Evolutionary conservation across 2,888 invertebrate genomes (phyloP).

Genomic region (Merodon equestris): DNA sequence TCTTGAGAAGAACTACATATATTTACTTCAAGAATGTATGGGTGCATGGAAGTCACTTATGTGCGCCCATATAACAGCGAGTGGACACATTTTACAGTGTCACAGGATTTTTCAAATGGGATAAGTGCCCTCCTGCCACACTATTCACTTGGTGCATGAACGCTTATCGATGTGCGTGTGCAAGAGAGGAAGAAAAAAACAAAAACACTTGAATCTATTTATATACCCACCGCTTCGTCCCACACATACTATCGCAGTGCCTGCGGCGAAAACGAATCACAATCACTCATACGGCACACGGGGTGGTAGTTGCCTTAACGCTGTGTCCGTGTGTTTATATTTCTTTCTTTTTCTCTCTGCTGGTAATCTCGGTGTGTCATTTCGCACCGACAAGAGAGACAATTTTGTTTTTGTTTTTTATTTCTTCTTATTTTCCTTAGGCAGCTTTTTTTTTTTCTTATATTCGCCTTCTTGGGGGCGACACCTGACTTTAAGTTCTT

Average conservation of each 20-base stretch:
- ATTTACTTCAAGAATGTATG: slow-evolving; percentile 1
- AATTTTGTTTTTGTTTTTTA: slow-evolving; percentile 36
- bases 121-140: slow-evolving; percentile 55
- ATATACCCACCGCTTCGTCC: slow-evolving; percentile 12
- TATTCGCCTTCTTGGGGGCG: slow-evolving; percentile 49
- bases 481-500: slow-evolving; percentile 67
- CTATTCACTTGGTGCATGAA: too few species aligned
- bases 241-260: slow-evolving; percentile 42
- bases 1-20: neutral
- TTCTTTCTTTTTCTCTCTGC: slow-evolving; percentile 54
- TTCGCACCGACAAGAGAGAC: slow-evolving; percentile 55
- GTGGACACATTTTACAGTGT: slow-evolving; percentile 71
- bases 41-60: slow-evolving; percentile 45
- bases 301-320: slow-evolving; percentile 56
- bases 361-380: slow-evolving; percentile 46
- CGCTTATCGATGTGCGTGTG: slow-evolving; percentile 30
- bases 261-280: slow-evolving; percentile 66
- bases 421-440: slow-evolving; percentile 12
- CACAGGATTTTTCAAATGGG: slow-evolving; percentile 70
- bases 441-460: slow-evolving; percentile 22
- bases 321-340: slow-evolving; percentile 57
- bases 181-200: slow-evolving; percentile 2
- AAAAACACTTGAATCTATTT: slow-evolving; percentile 14
- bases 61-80: slow-evolving; percentile 42
- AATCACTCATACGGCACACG: slow-evolving; percentile 68